Percentiles rank a stretch among this genome's conserved stretches.
These are phyloP conservation scores for Drosophila gaucha DNA, from an alignment of 2,888 invertebrate genomes.

Conservation along the genomic window DNA sequence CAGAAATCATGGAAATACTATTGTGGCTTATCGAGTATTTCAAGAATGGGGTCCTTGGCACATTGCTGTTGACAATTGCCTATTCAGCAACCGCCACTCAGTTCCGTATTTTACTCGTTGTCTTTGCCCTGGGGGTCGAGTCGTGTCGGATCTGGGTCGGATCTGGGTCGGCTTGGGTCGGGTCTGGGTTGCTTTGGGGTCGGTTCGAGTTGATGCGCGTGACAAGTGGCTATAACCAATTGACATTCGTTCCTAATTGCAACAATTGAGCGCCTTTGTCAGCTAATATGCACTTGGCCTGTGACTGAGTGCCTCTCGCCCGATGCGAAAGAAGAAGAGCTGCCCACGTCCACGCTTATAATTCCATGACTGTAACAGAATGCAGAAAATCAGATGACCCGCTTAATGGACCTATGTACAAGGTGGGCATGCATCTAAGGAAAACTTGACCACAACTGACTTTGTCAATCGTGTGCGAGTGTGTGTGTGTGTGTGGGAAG, in stretches of 20 bases:
- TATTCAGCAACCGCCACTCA: neutral
- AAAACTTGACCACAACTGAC: conserved; percentile 16
- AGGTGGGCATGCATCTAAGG: conserved; percentile 19
- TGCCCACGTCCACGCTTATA: conserved; percentile 20
- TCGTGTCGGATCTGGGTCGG: neutral
- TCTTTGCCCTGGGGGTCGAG: neutral
- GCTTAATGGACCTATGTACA: conserved; percentile 6
- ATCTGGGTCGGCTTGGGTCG: conserved; percentile 1
- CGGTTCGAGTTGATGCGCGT: conserved; percentile 38
- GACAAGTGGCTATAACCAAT: conserved; percentile 66
- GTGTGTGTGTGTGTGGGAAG: too few species aligned
- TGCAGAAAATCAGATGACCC: conserved; percentile 23
- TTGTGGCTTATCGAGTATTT: neutral
- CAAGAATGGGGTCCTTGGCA: neutral
- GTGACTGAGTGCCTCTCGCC: conserved; percentile 26
- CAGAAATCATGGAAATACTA: too few species aligned
- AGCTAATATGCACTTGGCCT: conserved; percentile 8
- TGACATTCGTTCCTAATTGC: conserved; percentile 64
- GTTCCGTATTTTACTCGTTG: neutral
- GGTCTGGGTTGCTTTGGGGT: conserved; percentile 1
- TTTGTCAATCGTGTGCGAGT: conserved; percentile 11
- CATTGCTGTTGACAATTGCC: conserved; percentile 20
- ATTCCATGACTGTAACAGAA: conserved; percentile 22
- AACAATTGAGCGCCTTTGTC: conserved; percentile 53
- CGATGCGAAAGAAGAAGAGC: neutral